Base-by-base conservation (phyloP, 2,113 vertebrate genomes). In the Boleophthalmus pectinirostris region DNA sequence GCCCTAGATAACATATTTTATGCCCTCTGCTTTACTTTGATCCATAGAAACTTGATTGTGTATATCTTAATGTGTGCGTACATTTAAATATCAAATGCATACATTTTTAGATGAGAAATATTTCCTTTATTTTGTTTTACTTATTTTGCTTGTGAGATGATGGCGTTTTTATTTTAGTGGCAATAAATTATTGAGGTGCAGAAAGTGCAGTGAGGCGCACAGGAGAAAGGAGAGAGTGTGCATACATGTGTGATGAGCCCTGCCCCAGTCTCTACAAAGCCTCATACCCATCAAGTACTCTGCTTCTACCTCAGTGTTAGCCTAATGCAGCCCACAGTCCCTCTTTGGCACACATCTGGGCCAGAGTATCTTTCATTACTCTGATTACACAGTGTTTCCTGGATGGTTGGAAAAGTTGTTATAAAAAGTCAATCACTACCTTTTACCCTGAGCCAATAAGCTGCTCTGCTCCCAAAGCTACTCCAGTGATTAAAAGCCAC, bases 131-230 rank as follows among this genome's bases (percentile, higher is more conserved):
- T 72, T 80, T 87, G 74, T 89, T 80, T 47, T 67, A 80, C 79
- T 58, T 46, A 74, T 68, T 21, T 20, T 87, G 38, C 38, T 43
- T 10, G 85, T 82, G 46, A 85, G 90, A 91, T 89, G 87, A 90
- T 88, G 87, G 80, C 83, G 80, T 83, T 87, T 92, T 92, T 93
- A 92, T 93, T 93, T 92, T 92, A 90, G 91, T 53, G 53, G 58
- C n/a, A 8, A 89, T 94, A 74, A 92, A 94, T 94, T 88, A 94
- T 94, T 93, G 82, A 94, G 78, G 74, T 82, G 74, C 66, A 63
- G 86, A 78, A 81, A 93, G 90, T 92, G 92, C 88, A 91, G 72
- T 21, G 43, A 82, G 70, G 83, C 73, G 33, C 80, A 87, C 83
- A 70, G 67, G 69, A 66, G 75, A 79, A 72, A 72, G 21, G 76